A percentile compares a stretch with the other conserved stretches of the same genome.
phyloP scores from a whole-genome alignment of 2,797 vertebrate species.

The Esox masquinongy region DNA sequence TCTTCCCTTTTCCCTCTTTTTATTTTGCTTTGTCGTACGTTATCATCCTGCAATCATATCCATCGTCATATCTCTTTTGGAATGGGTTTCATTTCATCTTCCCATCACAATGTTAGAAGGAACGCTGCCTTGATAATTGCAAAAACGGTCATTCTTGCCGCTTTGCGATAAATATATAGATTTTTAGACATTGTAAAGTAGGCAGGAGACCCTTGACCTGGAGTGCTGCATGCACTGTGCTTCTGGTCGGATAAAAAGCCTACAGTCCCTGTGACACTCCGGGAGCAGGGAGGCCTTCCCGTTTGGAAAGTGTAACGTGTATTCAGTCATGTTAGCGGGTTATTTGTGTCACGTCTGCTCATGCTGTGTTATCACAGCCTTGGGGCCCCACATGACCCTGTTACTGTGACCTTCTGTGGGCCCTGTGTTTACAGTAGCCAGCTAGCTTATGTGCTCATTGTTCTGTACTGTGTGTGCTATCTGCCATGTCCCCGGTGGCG shows the following conservation, averaged over 20 bases:
- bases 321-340: too few relatives aligned
- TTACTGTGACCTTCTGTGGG: not conserved
- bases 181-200: too few relatives aligned
- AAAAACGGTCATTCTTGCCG: not conserved
- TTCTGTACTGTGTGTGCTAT: constrained; percentile 40
- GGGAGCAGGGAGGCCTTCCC: too few relatives aligned
- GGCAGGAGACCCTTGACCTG: too few relatives aligned
- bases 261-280: too few relatives aligned
- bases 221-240: too few relatives aligned
- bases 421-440: constrained; percentile 18
- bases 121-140: not conserved
- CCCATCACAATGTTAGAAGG: not conserved
- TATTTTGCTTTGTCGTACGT: not conserved
- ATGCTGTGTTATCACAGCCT: too few relatives aligned
- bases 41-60: not conserved
- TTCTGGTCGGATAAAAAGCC: too few relatives aligned
- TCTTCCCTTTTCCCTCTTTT: not conserved
- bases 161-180: too few relatives aligned
- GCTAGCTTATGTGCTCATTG: constrained; percentile 26
- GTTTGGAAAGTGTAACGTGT: too few relatives aligned
- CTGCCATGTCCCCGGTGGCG: constrained; percentile 73
- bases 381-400: too few relatives aligned
- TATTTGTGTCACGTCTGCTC: too few relatives aligned
- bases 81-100: not conserved
- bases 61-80: not conserved